A percentile compares a stretch with the other conserved stretches of the same genome.
These are phyloP conservation scores for Stomatorhinus ivindoensis DNA, from an alignment of 2,113 vertebrate genomes.

Conservation along the genomic window DNA sequence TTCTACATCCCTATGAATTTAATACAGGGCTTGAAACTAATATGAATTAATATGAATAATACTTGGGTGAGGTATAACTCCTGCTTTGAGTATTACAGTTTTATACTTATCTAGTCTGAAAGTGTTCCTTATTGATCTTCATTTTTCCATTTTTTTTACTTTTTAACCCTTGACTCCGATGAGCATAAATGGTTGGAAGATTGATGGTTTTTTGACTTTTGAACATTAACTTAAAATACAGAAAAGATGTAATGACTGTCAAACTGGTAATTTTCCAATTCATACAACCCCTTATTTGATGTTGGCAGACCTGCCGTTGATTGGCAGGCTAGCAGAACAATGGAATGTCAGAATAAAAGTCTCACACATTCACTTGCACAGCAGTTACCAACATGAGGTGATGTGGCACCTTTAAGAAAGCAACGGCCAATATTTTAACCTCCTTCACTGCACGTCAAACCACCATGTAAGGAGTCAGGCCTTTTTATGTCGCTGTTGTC, in stretches of 20 bases:
- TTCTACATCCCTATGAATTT: not conserved
- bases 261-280: not conserved
- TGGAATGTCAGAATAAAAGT: not conserved
- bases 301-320: not conserved
- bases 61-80: not conserved
- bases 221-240: not conserved
- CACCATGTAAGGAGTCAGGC: not conserved
- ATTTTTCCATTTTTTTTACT: not conserved
- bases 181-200: not conserved
- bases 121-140: not conserved
- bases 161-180: not conserved
- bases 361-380: not conserved
- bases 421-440: not conserved
- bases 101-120: not conserved
- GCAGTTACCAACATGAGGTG: not conserved
- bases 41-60: not conserved
- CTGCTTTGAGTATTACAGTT: not conserved
- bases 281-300: not conserved
- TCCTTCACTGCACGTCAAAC: not conserved
- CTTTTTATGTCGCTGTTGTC: not conserved
- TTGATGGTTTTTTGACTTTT: not conserved
- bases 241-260: not conserved
- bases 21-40: not conserved
- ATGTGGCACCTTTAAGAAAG: not conserved
- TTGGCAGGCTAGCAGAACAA: not conserved